Conservation (phyloP, 2,113 vertebrate species). For the Platycercus adscitus region DNA sequence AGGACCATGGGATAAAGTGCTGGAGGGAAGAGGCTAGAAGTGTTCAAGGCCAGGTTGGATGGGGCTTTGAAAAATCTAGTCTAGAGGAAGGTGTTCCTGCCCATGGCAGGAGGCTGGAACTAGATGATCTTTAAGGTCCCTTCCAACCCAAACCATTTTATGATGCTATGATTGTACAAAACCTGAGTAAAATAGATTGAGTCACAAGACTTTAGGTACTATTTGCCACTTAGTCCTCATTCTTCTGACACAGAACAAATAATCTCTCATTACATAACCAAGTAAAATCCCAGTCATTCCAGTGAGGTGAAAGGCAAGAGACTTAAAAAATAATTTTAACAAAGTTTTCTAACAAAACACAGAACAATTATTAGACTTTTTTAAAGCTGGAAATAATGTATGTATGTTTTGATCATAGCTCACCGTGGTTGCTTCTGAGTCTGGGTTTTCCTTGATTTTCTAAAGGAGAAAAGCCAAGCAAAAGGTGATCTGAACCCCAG, state of each 20-base stretch:
- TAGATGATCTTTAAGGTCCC: neutral
- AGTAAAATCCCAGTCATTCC: neutral
- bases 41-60: neutral
- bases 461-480: constrained; percentile 78
- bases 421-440: constrained; percentile 61
- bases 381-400: neutral
- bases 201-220: neutral
- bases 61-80: neutral
- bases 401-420: constrained; percentile 18
- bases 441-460: constrained; percentile 70
- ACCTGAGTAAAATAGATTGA: neutral
- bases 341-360: neutral
- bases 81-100: neutral
- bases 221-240: neutral
- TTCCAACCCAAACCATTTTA: neutral
- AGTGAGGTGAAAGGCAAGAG: neutral
- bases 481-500: constrained; percentile 76
- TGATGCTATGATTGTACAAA: neutral
- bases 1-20: neutral
- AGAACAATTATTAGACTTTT: neutral
- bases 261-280: neutral
- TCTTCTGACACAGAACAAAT: neutral
- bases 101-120: neutral
- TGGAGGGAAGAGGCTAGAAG: neutral
- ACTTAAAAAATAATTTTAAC: neutral